Evolutionary conservation across 2,888 invertebrate genomes (phyloP), one percentile per base, ranked within the genome.

Genomic region (Meghimatium bilineatum): DNA sequence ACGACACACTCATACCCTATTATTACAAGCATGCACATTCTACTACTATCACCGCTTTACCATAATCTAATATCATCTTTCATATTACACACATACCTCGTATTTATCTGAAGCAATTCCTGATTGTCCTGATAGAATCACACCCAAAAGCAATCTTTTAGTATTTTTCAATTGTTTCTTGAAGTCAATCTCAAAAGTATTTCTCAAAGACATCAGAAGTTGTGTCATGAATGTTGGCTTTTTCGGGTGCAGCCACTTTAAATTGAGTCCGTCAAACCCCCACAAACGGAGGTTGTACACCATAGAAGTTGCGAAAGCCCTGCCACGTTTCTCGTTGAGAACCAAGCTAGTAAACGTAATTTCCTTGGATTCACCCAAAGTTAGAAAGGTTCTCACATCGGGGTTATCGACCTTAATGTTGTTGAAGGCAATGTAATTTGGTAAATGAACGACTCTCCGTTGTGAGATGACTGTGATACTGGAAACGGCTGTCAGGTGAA

Each of bases 191-290:
- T 60, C n/a, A 52, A 79, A 79, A 5, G 20, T 32, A 26, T 20
- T 66, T 49, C 49, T 79, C 32, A 79, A 36, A 10, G 32, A 14
- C n/a, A 23, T 6, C 29, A 79, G 23, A 20, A 79, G 20, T 20
- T 32, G 29, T n/a, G 69, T 69, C 49, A 79, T 23, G 8, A 12
- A 26, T 2, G 29, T 14, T 1, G 32, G 44, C 29, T 34, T n/a
- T 1, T 6, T 14, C 0, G 79, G 79, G 66, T 34, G 44, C 67
- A 66, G n/a, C 80, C 80, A 80, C 38, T 60, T 52, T 6, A 80
- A 5, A 3, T 32, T 38, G n/a, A 80, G 26, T 12, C 80, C 80
- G 23, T 80, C 71, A 17, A 80, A 80, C 3, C 80, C 80, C 80
- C 80, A 80, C 8, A 80, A 52, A 0, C 80, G 80, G 0, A 72